Conservation (phyloP, 2,113 vertebrate species). For the Kobus ellipsiprymnus region DNA sequence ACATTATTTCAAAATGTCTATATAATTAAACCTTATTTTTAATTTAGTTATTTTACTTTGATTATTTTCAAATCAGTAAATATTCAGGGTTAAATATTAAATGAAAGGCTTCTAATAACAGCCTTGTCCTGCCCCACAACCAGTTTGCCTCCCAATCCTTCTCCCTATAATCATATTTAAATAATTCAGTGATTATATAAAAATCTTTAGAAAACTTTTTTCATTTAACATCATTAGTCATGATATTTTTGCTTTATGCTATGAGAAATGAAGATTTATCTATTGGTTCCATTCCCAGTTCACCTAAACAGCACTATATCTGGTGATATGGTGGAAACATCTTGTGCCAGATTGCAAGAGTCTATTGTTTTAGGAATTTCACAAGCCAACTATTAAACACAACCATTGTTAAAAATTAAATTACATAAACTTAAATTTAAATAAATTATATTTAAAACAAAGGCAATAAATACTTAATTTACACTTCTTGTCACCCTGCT, state of each 20-base stretch:
- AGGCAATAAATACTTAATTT: neutral
- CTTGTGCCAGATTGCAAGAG: neutral
- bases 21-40: neutral
- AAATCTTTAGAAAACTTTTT: neutral
- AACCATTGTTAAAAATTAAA: neutral
- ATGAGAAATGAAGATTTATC: neutral
- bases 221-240: neutral
- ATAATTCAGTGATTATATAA: neutral
- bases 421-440: neutral
- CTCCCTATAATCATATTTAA: neutral
- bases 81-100: neutral
- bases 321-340: neutral
- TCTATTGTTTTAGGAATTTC: neutral
- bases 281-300: neutral
- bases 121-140: neutral
- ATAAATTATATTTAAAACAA: neutral
- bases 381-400: neutral
- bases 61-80: neutral
- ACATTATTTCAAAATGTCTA: neutral
- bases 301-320: neutral
- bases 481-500: neutral
- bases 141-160: neutral
- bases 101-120: neutral
- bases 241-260: constrained; percentile 14
- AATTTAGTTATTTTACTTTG: neutral